Conservation (phyloP, 2,797 vertebrate genomes). For the Chromis chromis region DNA sequence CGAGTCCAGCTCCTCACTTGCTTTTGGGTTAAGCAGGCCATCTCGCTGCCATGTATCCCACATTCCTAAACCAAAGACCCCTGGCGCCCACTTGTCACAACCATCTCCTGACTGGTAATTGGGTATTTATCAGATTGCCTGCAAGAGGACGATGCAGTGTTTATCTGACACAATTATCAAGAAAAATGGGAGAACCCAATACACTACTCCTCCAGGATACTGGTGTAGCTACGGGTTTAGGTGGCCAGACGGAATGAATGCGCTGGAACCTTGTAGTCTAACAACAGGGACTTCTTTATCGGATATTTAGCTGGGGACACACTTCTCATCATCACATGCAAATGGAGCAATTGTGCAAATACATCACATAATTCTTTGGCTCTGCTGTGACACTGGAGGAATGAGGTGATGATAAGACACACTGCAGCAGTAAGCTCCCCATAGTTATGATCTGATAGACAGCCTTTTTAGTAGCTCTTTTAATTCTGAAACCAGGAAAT, state of each 20-base stretch:
- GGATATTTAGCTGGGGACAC: slow-evolving; percentile 31
- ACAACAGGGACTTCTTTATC: slow-evolving; percentile 45
- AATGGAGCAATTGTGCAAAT: slow-evolving; percentile 73
- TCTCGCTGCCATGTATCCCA: slow-evolving; percentile 36
- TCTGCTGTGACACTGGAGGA: slow-evolving; percentile 54
- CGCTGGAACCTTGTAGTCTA: slow-evolving; percentile 4
- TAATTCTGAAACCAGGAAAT: slow-evolving; percentile 68
- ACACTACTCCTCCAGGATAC: slow-evolving; percentile 77
- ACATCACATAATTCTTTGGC: slow-evolving; percentile 60
- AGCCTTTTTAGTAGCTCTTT: slow-evolving; percentile 54
- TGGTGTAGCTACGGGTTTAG: slow-evolving; percentile 48
- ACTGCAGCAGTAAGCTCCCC: slow-evolving; percentile 47
- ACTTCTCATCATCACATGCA: slow-evolving; percentile 70
- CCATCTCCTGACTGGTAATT: slow-evolving; percentile 91
- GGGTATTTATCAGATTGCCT: slow-evolving; percentile 96
- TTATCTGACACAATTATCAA: slow-evolving; percentile 95
- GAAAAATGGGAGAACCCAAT: slow-evolving; percentile 85
- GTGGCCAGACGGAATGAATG: slow-evolving; percentile 62
- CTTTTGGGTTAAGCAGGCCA: slow-evolving; percentile 66
- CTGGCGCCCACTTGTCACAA: slow-evolving; percentile 78
- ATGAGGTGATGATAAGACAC: slow-evolving; percentile 65
- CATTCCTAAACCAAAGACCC: slow-evolving; percentile 67
- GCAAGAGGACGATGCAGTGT: slow-evolving; percentile 84
- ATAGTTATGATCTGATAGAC: slow-evolving; percentile 67
- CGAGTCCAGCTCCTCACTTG: slow-evolving; percentile 58